Evolutionary conservation across 2,113 vertebrate species (phyloP).

Genomic region (Ctenodactylus gundi): DNA sequence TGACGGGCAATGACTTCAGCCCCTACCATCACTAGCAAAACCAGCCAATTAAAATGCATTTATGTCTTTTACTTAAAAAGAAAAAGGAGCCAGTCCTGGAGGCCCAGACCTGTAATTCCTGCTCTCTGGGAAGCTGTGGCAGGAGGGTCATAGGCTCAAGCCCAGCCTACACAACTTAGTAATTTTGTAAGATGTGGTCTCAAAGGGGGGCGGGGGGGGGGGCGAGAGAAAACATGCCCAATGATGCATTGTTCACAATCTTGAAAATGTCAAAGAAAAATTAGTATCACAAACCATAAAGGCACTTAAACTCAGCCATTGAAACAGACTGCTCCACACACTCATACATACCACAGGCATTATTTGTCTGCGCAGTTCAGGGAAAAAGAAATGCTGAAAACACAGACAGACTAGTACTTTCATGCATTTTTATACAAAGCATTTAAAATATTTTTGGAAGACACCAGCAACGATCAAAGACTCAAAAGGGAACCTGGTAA

Average conservation of each 20-base stretch:
- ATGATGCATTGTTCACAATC: neutral
- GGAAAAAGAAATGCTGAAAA: neutral
- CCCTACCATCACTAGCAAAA: too few relatives aligned
- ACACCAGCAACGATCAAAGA: slow-evolving; percentile 69
- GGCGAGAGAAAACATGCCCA: neutral
- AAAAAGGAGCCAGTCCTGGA: too few relatives aligned
- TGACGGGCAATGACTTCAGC: neutral
- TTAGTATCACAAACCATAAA: neutral
- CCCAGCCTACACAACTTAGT: too few relatives aligned
- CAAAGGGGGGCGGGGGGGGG: too few relatives aligned
- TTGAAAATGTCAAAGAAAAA: slow-evolving; percentile 30
- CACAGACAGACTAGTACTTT: neutral
- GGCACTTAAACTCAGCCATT: neutral
- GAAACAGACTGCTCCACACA: neutral
- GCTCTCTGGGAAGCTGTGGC: too few relatives aligned
- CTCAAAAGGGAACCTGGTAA: slow-evolving; percentile 66
- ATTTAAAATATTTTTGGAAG: slow-evolving; percentile 67
- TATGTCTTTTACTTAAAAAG: neutral
- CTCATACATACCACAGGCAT: neutral
- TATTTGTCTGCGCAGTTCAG: neutral
- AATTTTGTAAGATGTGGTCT: too few relatives aligned
- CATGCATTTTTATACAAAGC: slow-evolving; percentile 46
- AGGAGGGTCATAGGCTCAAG: too few relatives aligned
- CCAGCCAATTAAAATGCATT: neutral
- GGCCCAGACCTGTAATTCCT: too few relatives aligned